Evolutionary conservation across 35 echinoderm and acorn worm species (phyloP).

Genomic region (Amphiura filiformis): DNA sequence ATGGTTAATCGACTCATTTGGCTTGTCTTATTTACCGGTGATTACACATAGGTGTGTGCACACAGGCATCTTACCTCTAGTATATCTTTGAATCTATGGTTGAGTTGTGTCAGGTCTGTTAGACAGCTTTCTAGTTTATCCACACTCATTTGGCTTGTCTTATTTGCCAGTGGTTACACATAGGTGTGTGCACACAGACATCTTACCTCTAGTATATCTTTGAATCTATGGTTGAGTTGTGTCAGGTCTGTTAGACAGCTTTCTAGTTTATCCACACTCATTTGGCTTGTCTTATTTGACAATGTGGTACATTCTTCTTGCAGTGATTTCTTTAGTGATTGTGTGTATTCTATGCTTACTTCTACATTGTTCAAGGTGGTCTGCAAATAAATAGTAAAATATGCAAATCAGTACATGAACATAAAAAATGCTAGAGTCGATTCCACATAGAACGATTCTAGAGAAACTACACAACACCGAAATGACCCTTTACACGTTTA

Average conservation of each 20-base stretch:
- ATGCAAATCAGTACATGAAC: too few species aligned
- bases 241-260: slow-evolving; percentile 82
- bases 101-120: slow-evolving; percentile 66
- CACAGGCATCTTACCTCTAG: slow-evolving; percentile 59
- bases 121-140: slow-evolving; percentile 93
- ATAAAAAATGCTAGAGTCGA: too few species aligned
- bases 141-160: too few species aligned
- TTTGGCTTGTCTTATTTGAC: slow-evolving; percentile 50
- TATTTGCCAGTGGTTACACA: too few species aligned
- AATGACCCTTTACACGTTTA: too few species aligned
- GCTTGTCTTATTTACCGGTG: too few species aligned
- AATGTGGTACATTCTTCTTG: slow-evolving; percentile 65
- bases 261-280: slow-evolving; percentile 79
- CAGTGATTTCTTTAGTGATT: slow-evolving; percentile 72
- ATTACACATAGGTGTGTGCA: too few species aligned
- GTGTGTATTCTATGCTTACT: slow-evolving; percentile 91
- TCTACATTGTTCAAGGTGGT: slow-evolving; percentile 96
- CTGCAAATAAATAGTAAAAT: slow-evolving; percentile 37
- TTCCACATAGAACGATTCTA: too few species aligned
- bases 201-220: slow-evolving; percentile 89
- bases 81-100: slow-evolving; percentile 97
- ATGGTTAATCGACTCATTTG: too few species aligned
- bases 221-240: slow-evolving; percentile 86
- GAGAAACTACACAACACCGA: too few species aligned
- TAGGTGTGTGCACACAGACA: too few species aligned